Conservation (phyloP, 2,888 invertebrate species). For the Marasmarcha lunaedactyla region DNA sequence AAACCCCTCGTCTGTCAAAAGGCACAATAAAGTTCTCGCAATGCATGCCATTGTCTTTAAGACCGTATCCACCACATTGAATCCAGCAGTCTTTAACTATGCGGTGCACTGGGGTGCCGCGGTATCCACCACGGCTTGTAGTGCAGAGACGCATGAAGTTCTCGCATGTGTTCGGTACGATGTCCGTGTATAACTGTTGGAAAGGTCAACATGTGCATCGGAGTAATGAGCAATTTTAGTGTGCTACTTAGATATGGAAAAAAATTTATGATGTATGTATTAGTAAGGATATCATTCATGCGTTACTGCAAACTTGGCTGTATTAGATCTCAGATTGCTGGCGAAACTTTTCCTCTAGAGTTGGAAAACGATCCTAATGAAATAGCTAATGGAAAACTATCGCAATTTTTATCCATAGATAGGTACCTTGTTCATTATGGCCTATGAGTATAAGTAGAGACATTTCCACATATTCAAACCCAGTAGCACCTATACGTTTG, state of each 20-base stretch:
- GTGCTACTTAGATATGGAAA: background rate
- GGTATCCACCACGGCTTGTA: constrained; percentile 52
- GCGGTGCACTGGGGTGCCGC: constrained; percentile 72
- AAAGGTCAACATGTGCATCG: constrained; percentile 2
- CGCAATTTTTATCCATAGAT: no score
- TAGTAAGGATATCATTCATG: background rate
- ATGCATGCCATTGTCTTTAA: constrained; percentile 43
- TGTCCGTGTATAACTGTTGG: constrained; percentile 68
- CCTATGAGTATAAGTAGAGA: no score
- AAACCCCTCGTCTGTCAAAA: constrained; percentile 74
- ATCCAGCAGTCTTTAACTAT: constrained; percentile 79
- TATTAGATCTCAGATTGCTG: no score
- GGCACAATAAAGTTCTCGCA: constrained; percentile 78
- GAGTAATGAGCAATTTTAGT: constrained; percentile 1
- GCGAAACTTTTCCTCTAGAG: no score
- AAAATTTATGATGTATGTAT: background rate
- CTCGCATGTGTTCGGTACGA: constrained; percentile 68
- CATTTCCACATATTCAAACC: no score
- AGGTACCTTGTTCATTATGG: no score
- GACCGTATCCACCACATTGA: constrained; percentile 72
- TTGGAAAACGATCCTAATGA: no score
- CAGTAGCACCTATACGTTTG: no score
- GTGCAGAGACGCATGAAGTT: constrained; percentile 70
- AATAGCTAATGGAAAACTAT: no score
- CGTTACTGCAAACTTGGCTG: no score